Evolutionary conservation across 2,797 vertebrate species (phyloP).

Genomic region (Perodicticus potto): DNA sequence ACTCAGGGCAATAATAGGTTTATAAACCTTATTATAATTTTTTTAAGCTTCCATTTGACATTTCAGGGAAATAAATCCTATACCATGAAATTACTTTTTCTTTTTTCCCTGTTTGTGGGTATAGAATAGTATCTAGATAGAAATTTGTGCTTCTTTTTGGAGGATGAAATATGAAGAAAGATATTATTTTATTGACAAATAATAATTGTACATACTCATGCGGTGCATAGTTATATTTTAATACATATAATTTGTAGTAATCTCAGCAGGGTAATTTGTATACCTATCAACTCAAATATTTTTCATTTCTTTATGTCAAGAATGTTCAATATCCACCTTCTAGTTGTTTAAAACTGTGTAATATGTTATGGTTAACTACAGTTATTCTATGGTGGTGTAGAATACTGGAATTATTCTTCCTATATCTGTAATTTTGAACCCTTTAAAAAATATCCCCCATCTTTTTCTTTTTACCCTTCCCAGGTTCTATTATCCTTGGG

Average conservation of each 20-base stretch:
- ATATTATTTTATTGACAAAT: not conserved
- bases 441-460: not conserved
- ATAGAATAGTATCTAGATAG: constrained; percentile 23
- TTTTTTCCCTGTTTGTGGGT: not conserved
- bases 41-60: constrained; percentile 71
- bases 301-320: not conserved
- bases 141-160: constrained; percentile 40
- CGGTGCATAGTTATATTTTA: not conserved
- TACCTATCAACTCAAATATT: not conserved
- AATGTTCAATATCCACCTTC: not conserved
- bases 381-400: not conserved
- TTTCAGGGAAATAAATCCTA: constrained; percentile 72
- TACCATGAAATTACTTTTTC: constrained; percentile 70
- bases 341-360: not conserved
- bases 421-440: not conserved
- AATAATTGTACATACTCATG: not conserved
- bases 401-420: not conserved
- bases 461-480: not conserved
- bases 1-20: constrained; percentile 57
- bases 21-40: constrained; percentile 72
- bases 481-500: not conserved
- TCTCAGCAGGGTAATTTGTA: not conserved
- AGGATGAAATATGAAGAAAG: constrained; percentile 28
- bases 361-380: not conserved
- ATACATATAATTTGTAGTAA: not conserved